phyloP scores from a whole-genome alignment of 2,797 vertebrate species.

The Lindbergichthys nudifrons region DNA sequence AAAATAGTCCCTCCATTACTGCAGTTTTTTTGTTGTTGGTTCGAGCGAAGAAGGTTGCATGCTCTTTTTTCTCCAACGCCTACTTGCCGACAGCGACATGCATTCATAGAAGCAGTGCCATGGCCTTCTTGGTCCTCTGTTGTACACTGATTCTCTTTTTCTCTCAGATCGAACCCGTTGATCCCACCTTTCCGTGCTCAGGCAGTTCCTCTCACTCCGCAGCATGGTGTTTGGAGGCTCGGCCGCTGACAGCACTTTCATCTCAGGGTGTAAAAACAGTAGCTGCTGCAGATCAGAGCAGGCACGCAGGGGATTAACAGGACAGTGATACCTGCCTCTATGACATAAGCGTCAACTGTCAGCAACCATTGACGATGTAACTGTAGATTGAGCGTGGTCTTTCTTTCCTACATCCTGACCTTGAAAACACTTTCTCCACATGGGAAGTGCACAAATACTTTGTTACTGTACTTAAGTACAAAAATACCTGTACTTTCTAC shows the following conservation, averaged over 20 bases:
- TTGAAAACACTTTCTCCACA: conserved; percentile 9
- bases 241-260: conserved; percentile 51
- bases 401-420: conserved; percentile 36
- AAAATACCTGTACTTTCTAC: no score
- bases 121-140: background rate
- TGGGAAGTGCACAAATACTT: background rate
- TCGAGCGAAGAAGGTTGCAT: conserved; percentile 12
- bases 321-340: conserved; percentile 60
- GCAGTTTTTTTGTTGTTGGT: conserved; percentile 29
- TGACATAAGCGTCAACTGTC: conserved; percentile 61
- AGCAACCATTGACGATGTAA: conserved; percentile 23
- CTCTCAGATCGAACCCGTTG: conserved; percentile 33
- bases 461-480: no score
- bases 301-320: conserved; percentile 62
- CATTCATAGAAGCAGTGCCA: background rate
- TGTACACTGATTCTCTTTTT: conserved; percentile 18
- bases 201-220: background rate
- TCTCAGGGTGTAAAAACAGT: conserved; percentile 64
- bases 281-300: conserved; percentile 47
- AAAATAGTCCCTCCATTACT: background rate
- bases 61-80: conserved; percentile 12
- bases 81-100: background rate
- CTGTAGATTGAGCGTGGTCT: conserved; percentile 19
- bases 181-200: conserved; percentile 26
- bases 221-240: conserved; percentile 20